Percentiles rank a stretch among this genome's conserved stretches.
Evolutionary conservation across 1,140 invertebrate genomes (phyloP).

Genomic region (Hermatobates lingyangjiaoensis): DNA sequence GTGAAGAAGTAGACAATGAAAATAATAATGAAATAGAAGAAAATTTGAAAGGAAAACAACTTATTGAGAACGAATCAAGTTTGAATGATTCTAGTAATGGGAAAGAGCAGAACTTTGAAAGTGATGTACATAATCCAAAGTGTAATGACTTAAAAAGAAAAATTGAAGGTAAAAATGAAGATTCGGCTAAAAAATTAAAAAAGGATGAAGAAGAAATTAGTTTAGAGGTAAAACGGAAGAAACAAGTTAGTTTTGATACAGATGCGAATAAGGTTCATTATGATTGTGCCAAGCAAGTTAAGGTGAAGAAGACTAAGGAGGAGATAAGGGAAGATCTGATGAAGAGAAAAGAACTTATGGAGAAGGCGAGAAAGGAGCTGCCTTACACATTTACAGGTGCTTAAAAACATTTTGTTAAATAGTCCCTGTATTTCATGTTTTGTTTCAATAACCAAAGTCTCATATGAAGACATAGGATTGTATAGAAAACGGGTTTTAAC

Average conservation of each 20-base stretch:
- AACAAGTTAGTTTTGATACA: slow-evolving; percentile 9
- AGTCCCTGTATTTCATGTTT: background rate
- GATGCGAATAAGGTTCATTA: background rate
- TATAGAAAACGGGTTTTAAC: too few relatives aligned
- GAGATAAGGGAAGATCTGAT: slow-evolving; percentile 23
- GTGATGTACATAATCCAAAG: too few relatives aligned
- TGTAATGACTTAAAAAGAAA: too few relatives aligned
- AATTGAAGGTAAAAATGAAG: too few relatives aligned
- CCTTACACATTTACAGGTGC: slow-evolving; percentile 41
- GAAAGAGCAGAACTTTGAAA: too few relatives aligned
- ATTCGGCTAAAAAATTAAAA: too few relatives aligned
- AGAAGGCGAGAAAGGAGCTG: slow-evolving; percentile 40
- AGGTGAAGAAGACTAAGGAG: slow-evolving; percentile 14
- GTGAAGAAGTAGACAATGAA: slow-evolving; percentile 14
- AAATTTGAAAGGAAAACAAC: too few relatives aligned
- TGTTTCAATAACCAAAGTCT: background rate
- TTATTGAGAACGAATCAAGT: too few relatives aligned
- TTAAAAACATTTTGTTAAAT: slow-evolving; percentile 2
- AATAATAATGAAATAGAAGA: too few relatives aligned
- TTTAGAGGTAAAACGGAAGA: slow-evolving; percentile 13
- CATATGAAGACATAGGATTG: too few relatives aligned
- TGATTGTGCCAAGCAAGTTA: slow-evolving; percentile 10
- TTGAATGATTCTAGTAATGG: too few relatives aligned
- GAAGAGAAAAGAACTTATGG: slow-evolving; percentile 30
- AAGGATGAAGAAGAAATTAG: too few relatives aligned